Base-by-base conservation (phyloP, 2,888 invertebrate genomes). In the Mythimna pallens region DNA sequence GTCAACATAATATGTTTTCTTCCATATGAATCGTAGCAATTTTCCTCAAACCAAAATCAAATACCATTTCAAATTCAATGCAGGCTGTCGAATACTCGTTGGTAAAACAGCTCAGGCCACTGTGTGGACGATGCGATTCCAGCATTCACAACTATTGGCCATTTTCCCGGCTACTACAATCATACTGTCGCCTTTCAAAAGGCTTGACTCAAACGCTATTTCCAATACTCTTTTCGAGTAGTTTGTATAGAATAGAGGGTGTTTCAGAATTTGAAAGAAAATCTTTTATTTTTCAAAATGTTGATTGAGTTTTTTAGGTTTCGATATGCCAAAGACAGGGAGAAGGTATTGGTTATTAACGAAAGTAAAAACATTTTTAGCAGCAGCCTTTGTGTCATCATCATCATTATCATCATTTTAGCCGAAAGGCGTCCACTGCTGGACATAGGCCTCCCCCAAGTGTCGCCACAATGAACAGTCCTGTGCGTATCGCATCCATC, bases 91-190 rank as follows among this genome's bases (percentile, higher is more conserved):
- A 36, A 34, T 75, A 20, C 68, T 83, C 62, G 57, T 80, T 83
- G 20, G n/a, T 47, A 43, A 83, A 72, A 54, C 80, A 70, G 71
- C 57, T 71, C 75, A 65, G 64, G 40, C 52, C 10, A 64, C 62
- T 34, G 54, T 25, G 57, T 36, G 54, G 47, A 47, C 61, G 34
- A 70, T 68, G 84, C 81, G 80, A 76, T 80, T 52, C 47, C 47
- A 70, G 81, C 84, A 73, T 73, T 76, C 57, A 43, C 47, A 61
- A 55, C 59, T 75, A 67, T 76, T 80, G 76, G 76, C 61, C 70
- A 76, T 84, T 80, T n/a, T 25, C 34, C 65, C 25, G 12, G 40
- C 43, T 54, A 68, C 54, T 25, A 68, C 76, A 76, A 73, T 67
- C 73, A 68, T 25, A 66, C 52, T 43, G 43, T 64, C 25, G 64